Evolutionary conservation across 2,888 invertebrate genomes (phyloP).

Genomic region (Ommatoiulus sabulosus): DNA sequence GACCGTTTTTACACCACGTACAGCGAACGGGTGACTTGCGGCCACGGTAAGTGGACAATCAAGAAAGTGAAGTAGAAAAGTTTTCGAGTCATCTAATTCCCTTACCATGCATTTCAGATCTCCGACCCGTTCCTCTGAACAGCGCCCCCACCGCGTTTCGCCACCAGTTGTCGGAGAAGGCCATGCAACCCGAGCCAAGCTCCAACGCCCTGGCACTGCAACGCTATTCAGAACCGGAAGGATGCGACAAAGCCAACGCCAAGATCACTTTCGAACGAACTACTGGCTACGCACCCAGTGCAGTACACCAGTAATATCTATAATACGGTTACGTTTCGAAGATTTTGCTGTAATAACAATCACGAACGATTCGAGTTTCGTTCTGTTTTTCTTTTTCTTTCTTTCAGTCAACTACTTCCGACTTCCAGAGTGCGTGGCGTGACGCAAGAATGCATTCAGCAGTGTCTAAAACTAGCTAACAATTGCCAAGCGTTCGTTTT

Average conservation of each 20-base stretch:
- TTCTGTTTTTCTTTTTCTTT: neutral
- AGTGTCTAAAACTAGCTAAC: slow-evolving; percentile 48
- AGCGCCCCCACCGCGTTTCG: neutral
- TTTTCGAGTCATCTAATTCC: neutral
- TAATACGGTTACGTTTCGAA: neutral
- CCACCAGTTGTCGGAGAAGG: neutral
- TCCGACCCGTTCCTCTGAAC: slow-evolving; percentile 29
- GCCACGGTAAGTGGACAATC: slow-evolving; percentile 30
- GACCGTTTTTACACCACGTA: slow-evolving; percentile 49
- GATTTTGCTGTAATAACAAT: neutral
- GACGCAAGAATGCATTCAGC: slow-evolving; percentile 51
- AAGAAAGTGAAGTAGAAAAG: neutral
- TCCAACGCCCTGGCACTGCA: neutral
- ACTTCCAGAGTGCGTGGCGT: slow-evolving; percentile 50
- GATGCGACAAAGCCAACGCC: neutral
- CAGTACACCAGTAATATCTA: slow-evolving; percentile 52
- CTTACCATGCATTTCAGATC: neutral
- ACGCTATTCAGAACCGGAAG: neutral
- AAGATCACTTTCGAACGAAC: slow-evolving; percentile 55
- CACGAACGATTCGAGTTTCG: neutral
- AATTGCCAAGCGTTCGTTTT: slow-evolving; percentile 54
- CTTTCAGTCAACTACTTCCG: slow-evolving; percentile 47
- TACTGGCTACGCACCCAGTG: slow-evolving; percentile 52
- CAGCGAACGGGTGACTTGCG: slow-evolving; percentile 54
- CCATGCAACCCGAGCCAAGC: neutral